Evolutionary conservation across 1,140 invertebrate genomes (phyloP).

Genomic region (Trissolcus basalis): DNA sequence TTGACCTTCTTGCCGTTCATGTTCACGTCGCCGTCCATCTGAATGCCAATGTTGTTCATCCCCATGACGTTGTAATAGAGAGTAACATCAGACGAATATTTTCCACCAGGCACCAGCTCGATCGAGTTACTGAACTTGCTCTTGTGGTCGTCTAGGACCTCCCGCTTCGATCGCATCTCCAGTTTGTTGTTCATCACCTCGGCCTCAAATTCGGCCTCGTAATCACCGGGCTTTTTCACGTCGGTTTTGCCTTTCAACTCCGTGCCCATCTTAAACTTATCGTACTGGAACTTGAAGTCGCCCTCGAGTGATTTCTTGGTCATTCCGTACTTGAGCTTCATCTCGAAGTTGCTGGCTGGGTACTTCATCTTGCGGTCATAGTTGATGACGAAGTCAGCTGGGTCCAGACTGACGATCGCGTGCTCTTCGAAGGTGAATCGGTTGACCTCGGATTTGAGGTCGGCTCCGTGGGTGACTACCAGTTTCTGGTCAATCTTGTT

Average conservation of each 20-base stretch:
- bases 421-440: slow-evolving; percentile 76
- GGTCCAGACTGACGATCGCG: slow-evolving; percentile 66
- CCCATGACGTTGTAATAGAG: slow-evolving; percentile 76
- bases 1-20: slow-evolving; percentile 77
- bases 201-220: slow-evolving; percentile 77
- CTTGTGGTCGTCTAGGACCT: slow-evolving; percentile 77
- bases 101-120: slow-evolving; percentile 79
- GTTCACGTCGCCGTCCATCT: slow-evolving; percentile 73
- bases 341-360: slow-evolving; percentile 73
- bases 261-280: slow-evolving; percentile 77
- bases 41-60: slow-evolving; percentile 76
- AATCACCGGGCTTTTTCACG: slow-evolving; percentile 77
- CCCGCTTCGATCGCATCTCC: slow-evolving; percentile 77
- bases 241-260: slow-evolving; percentile 77
- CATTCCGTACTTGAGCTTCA: slow-evolving; percentile 75
- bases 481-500: slow-evolving; percentile 74
- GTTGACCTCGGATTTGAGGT: slow-evolving; percentile 78
- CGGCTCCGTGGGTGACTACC: slow-evolving; percentile 79
- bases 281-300: slow-evolving; percentile 75
- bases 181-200: slow-evolving; percentile 78
- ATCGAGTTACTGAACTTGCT: slow-evolving; percentile 80
- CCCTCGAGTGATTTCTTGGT: slow-evolving; percentile 76
- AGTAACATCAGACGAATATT: slow-evolving; percentile 79
- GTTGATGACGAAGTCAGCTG: slow-evolving; percentile 65
- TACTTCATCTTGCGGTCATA: slow-evolving; percentile 76